These are phyloP conservation scores for Volucella inanis DNA, from an alignment of 2,888 invertebrate genomes.

Conservation along the genomic window DNA sequence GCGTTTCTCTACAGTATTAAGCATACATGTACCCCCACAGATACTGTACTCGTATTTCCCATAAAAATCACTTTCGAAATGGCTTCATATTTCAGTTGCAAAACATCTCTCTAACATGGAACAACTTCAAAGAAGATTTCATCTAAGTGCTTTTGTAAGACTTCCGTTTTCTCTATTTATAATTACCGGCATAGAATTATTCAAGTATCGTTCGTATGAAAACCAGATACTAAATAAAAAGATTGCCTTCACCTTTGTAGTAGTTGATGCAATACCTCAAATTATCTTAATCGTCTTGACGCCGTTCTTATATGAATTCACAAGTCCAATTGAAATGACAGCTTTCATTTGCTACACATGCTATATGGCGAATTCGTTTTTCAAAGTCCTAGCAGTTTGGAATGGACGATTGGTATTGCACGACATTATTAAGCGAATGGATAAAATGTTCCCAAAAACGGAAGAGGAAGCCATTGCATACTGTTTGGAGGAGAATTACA, in stretches of 20 bases:
- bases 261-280: background rate
- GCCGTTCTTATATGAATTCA: constrained; percentile 8
- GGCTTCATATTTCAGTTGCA: background rate
- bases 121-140: background rate
- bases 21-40: too few species aligned
- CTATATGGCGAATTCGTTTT: constrained; percentile 40
- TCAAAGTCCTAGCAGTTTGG: constrained; percentile 52
- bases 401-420: constrained; percentile 47
- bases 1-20: background rate
- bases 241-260: background rate
- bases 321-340: constrained; percentile 37
- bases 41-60: background rate
- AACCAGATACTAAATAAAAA: background rate
- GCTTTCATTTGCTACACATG: constrained; percentile 47
- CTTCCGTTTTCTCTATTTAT: constrained; percentile 40
- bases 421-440: constrained; percentile 52
- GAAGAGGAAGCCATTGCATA: constrained; percentile 34
- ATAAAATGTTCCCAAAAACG: constrained; percentile 67
- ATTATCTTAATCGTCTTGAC: background rate
- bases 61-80: background rate
- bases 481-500: constrained; percentile 61
- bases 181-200: constrained; percentile 43
- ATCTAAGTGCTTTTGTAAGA: constrained; percentile 57
- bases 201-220: constrained; percentile 29
- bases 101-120: constrained; percentile 29